Base-by-base conservation (phyloP, 1,140 invertebrate genomes). In the Apis florea region DNA sequence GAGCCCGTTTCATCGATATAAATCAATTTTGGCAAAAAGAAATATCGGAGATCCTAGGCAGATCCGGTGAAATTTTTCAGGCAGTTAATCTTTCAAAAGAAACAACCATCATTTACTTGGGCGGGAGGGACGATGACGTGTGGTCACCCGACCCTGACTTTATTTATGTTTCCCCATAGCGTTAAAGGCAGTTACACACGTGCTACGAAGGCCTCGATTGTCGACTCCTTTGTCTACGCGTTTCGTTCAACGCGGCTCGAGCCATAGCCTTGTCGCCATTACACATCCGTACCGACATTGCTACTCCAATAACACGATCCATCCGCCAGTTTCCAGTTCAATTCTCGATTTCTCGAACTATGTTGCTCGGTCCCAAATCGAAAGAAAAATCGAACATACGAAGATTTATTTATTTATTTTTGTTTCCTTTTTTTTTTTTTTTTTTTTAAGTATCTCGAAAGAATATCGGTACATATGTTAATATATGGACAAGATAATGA, bases 161-260 rank as follows among this genome's bases (percentile, higher is more conserved):
- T 90, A 92, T 91, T 92, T 92, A 91, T 90, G 89, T 89, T 91
- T 90, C 89, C 89, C 87, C 79, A 84, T 84, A 84, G 53, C 83
- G 31, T 70, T 70, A 79, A 80, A 79, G 72, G 77, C 86, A 89
- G 81, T 88, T 86, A 84, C 84, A 84, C 88, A 84, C 82, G 87
- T 85, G 85, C 67, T 76, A 74, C 68, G 80, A 88, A 88, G 87
- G 87, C 73, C 82, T 85, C 74, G 80, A 19, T 54, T 19, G 71
- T n/a, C 85, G 74, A 85, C 76, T 83, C 79, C 85, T 85, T 88
- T 88, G 85, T 88, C 87, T 88, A 79, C 82, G 81, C 78, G 67
- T 84, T 79, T 87, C 85, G 85, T 75, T 88, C 85, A 78, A 88
- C 83, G 74, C 83, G 74, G 86, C 51, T 72, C 79, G 71, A 70